Conservation (phyloP, 2,797 vertebrate species). For the Percopsis omiscomaycus region DNA sequence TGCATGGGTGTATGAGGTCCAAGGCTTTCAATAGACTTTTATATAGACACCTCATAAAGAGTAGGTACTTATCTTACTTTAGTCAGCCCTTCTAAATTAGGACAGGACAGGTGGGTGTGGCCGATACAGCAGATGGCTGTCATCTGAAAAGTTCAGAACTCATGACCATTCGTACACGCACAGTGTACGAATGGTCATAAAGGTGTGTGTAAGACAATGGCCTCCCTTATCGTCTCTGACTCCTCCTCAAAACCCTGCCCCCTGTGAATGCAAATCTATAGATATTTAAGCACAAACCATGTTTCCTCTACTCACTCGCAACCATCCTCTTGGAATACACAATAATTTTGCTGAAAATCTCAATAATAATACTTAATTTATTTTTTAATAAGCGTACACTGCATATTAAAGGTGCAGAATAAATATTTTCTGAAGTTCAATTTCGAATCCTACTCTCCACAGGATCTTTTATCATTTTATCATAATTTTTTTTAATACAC, state of each 20-base stretch:
- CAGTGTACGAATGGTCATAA: slow-evolving; percentile 19
- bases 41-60: no score
- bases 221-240: slow-evolving; percentile 25
- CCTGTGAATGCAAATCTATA: slow-evolving; percentile 1
- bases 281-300: slow-evolving; percentile 13
- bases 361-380: no score
- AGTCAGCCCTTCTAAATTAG: no score
- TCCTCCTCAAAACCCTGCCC: slow-evolving; percentile 29
- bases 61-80: no score
- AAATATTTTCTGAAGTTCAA: neutral
- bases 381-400: no score
- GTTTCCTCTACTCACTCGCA: neutral
- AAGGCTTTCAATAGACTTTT: no score
- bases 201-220: slow-evolving; percentile 11
- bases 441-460: neutral
- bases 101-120: no score
- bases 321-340: neutral
- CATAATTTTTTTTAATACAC: neutral
- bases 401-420: neutral
- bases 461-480: neutral
- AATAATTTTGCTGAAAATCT: neutral
- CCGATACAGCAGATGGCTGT: no score
- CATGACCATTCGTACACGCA: neutral
- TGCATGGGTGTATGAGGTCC: no score
- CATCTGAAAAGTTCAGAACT: neutral